These are phyloP conservation scores for Heliconius nattereri DNA, from an alignment of 1,140 invertebrate species.

Conservation along the genomic window DNA sequence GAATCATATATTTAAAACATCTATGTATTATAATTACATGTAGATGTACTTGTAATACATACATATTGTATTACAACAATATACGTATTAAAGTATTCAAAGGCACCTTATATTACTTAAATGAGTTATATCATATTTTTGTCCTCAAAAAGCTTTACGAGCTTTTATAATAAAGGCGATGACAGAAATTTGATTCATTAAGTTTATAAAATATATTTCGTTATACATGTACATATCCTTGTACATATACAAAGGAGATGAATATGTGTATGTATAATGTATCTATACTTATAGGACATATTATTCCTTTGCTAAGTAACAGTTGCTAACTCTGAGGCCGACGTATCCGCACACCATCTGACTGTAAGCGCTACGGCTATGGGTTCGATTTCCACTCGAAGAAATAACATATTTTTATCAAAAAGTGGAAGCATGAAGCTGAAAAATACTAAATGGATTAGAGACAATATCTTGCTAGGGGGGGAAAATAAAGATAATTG, in stretches of 20 bases:
- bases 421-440: too few relatives aligned
- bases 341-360: too few relatives aligned
- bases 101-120: not conserved
- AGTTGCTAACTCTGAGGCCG: too few relatives aligned
- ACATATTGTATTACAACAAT: not conserved
- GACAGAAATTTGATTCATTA: not conserved
- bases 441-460: too few relatives aligned
- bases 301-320: too few relatives aligned
- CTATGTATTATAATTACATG: not conserved
- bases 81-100: not conserved
- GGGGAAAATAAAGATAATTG: too few relatives aligned
- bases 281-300: too few relatives aligned
- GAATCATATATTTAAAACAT: too few relatives aligned
- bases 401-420: not conserved
- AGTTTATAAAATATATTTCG: not conserved
- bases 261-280: not conserved
- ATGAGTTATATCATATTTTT: not conserved
- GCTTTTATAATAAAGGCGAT: not conserved
- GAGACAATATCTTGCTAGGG: too few relatives aligned
- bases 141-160: not conserved
- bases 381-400: not conserved
- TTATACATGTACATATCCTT: too few relatives aligned
- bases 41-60: not conserved
- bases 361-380: not conserved
- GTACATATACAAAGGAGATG: not conserved